Conservation (phyloP, 2,797 vertebrate genomes). For the Phrynocephalus vlangalii region DNA sequence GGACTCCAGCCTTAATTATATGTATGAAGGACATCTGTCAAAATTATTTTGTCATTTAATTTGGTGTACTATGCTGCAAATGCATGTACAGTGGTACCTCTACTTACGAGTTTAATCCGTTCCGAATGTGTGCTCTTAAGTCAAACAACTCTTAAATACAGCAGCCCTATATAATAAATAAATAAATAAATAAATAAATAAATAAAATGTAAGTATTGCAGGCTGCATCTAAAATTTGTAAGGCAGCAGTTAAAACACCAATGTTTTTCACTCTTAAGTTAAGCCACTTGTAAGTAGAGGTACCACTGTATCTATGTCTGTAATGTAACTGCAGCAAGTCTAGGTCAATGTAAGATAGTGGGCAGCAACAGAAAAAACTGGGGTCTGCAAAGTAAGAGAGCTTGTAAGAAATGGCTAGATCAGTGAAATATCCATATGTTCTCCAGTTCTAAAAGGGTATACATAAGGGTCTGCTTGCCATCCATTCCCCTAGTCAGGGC, state of each 20-base stretch:
- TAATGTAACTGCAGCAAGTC: conserved; percentile 40
- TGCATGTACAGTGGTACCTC: too few relatives aligned
- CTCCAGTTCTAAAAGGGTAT: background rate
- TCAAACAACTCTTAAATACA: too few relatives aligned
- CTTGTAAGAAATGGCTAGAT: background rate
- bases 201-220: too few relatives aligned
- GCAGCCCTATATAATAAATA: conserved; percentile 11
- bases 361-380: conserved; percentile 23
- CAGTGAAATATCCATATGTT: background rate
- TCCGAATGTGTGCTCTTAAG: too few relatives aligned
- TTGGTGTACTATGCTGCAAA: background rate
- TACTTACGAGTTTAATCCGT: too few relatives aligned
- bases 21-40: conserved; percentile 49
- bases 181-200: too few relatives aligned
- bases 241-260: too few relatives aligned
- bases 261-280: too few relatives aligned
- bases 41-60: conserved; percentile 47
- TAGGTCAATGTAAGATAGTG: conserved; percentile 13
- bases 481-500: too few relatives aligned
- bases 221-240: too few relatives aligned
- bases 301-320: too few relatives aligned
- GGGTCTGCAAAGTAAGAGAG: background rate
- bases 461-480: background rate
- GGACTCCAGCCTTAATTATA: conserved; percentile 63
- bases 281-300: too few relatives aligned